Evolutionary conservation across 2,888 invertebrate species (phyloP).

Genomic region (Sesamia inferens): DNA sequence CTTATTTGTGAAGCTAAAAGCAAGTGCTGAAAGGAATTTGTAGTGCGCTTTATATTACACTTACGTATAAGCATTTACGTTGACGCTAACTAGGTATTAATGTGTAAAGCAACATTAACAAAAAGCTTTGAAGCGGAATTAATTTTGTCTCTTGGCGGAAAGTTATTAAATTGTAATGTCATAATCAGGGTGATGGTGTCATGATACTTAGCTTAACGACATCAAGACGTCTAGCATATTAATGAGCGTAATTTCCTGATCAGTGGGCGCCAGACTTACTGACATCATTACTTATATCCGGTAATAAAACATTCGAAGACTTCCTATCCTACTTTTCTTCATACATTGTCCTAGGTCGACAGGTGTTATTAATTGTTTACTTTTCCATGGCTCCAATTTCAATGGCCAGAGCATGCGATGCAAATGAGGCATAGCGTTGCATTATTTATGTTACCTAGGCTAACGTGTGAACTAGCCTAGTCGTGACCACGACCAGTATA

Average conservation of each 20-base stretch:
- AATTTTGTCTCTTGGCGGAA: slow-evolving; percentile 29
- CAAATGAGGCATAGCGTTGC: slow-evolving; percentile 52
- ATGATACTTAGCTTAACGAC: slow-evolving; percentile 32
- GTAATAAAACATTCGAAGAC: slow-evolving; percentile 38
- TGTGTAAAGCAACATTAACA: slow-evolving; percentile 10
- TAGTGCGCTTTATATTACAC: slow-evolving; percentile 8
- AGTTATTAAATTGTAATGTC: slow-evolving; percentile 45
- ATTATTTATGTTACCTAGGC: slow-evolving; percentile 54
- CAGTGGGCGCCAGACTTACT: slow-evolving; percentile 39
- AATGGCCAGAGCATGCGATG: slow-evolving; percentile 40
- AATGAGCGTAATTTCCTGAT: slow-evolving; percentile 53
- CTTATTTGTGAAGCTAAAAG: slow-evolving; percentile 43
- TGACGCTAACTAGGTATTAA: slow-evolving; percentile 32
- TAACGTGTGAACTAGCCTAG: slow-evolving; percentile 62
- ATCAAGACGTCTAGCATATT: slow-evolving; percentile 49
- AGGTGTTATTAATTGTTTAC: slow-evolving; percentile 46
- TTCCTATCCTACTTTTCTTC: slow-evolving; percentile 37
- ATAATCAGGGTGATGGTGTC: slow-evolving; percentile 27
- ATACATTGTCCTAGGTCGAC: slow-evolving; percentile 41
- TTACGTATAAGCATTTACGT: slow-evolving; percentile 27
- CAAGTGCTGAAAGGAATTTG: slow-evolving; percentile 35
- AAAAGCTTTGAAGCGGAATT: slow-evolving; percentile 32
- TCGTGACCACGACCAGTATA: slow-evolving; percentile 58
- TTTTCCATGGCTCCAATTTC: slow-evolving; percentile 48
- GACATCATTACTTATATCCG: slow-evolving; percentile 58